Evolutionary conservation across 2,113 vertebrate species (phyloP), one percentile per base, ranked within the genome.

Genomic region (Sprattus sprattus): DNA sequence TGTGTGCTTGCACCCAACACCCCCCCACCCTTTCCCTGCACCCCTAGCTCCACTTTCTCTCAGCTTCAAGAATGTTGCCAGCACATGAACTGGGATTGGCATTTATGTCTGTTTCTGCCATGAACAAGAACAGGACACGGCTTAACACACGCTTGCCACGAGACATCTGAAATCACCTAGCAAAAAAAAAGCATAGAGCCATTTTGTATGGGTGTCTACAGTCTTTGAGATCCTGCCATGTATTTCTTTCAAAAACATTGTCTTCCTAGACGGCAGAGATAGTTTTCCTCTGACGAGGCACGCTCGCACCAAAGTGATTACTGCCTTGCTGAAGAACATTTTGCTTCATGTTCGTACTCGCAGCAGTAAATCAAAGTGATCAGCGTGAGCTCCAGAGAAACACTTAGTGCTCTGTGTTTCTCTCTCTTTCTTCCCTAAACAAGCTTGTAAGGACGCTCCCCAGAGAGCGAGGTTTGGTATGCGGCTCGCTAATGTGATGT

Each of bases 291-390:
- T 87, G 88, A 90, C 84, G 81, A 16, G 85, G 45, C 81, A 82
- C 28, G 22, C 64, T 3, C 57, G 82, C 85, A 81, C 50, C 84
- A 85, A 75, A 87, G 86, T 89, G 67, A 89, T 89, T 85, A 32
- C 67, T 16, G 67, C 67, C 28, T 75, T 28, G 39, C 67, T 39
- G 25, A 75, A 0, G 67, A 11, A 15, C 28, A 32, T 10, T 75
- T 75, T 2, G 13, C 28, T 13, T 75, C 67, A 32, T 78, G 90
- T 88, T 89, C 87, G 82, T 71, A 89, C 93, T 89, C 25, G 92
- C 46, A 16, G 49, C 54, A 82, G 88, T 47, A 90, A 84, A 89
- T 91, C 44, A 83, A 0, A 32, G 44, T n/a, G 28, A 87, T 87
- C 5, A 13, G 87, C 88, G 82, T 84, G 28, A 75, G 86, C 8